phyloP scores from a whole-genome alignment of 2,113 vertebrate species.

The Engraulis encrasicolus region DNA sequence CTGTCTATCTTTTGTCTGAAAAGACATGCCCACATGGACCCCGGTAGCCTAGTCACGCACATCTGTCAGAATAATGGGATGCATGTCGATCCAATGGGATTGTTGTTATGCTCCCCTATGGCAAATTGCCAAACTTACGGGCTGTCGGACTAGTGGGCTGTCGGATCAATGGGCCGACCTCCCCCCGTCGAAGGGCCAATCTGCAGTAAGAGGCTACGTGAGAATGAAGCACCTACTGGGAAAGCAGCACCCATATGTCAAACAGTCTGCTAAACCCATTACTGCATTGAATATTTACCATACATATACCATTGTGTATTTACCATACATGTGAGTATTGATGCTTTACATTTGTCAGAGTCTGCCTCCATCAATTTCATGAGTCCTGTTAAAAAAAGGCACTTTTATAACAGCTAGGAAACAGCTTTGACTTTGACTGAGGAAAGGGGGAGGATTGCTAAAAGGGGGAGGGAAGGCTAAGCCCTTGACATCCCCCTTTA shows the following conservation, averaged over 20 bases:
- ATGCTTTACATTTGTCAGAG: background rate
- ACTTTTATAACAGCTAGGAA: background rate
- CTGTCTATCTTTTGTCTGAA: too few species aligned
- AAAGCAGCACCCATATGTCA: background rate
- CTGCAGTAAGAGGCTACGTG: too few species aligned
- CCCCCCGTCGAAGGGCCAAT: too few species aligned
- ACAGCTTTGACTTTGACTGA: background rate
- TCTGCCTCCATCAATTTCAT: background rate
- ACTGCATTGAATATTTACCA: background rate
- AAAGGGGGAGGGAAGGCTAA: background rate
- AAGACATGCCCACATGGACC: too few species aligned
- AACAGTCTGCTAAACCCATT: too few species aligned
- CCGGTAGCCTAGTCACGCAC: too few species aligned
- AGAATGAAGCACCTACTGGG: background rate
- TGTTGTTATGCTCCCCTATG: too few species aligned
- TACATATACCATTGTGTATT: background rate
- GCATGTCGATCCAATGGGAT: too few species aligned
- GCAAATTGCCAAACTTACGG: too few species aligned
- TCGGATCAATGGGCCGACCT: too few species aligned
- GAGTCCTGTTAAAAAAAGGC: background rate
- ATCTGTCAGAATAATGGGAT: background rate
- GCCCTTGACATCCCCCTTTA: background rate
- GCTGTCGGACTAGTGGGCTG: too few species aligned
- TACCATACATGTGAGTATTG: background rate
- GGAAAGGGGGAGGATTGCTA: background rate